phyloP scores from a whole-genome alignment of 2,888 invertebrate species.

The Scelioninae gen. 1 region DNA sequence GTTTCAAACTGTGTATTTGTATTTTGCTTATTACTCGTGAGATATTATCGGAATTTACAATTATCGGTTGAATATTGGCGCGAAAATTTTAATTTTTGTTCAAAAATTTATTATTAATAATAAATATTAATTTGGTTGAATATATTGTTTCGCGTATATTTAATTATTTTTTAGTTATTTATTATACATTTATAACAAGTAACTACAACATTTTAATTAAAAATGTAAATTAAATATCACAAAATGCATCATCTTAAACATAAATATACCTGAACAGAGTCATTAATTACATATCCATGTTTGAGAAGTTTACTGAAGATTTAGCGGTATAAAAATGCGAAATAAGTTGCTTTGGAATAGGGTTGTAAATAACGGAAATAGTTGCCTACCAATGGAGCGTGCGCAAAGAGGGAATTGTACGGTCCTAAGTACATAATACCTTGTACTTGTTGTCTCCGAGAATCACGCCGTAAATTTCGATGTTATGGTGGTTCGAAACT shows the following conservation, averaged over 20 bases:
- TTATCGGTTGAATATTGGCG: too few relatives aligned
- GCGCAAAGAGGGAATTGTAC: constrained; percentile 54
- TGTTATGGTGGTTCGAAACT: constrained; percentile 52
- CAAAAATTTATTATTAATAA: too few relatives aligned
- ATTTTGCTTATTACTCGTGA: too few relatives aligned
- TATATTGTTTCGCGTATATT: too few relatives aligned
- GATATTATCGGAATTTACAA: too few relatives aligned
- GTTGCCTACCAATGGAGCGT: constrained; percentile 56
- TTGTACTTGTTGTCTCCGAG: constrained; percentile 66
- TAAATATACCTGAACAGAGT: constrained; percentile 26
- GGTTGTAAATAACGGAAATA: constrained; percentile 65
- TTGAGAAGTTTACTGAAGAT: constrained; percentile 46
- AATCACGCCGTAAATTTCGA: constrained; percentile 68
- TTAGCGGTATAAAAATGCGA: constrained; percentile 50
- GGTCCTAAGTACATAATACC: constrained; percentile 61
- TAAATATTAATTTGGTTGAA: too few relatives aligned
- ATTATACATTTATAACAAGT: too few relatives aligned
- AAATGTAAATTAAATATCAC: too few relatives aligned
- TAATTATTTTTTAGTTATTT: too few relatives aligned
- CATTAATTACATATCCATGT: constrained; percentile 41
- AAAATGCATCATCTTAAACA: constrained; percentile 29
- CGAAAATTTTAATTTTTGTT: too few relatives aligned
- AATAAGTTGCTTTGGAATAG: constrained; percentile 57
- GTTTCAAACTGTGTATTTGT: too few relatives aligned
- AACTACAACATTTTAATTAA: too few relatives aligned